These are phyloP conservation scores for Macrosteles quadrilineatus DNA, from an alignment of 1,140 invertebrate species.

Conservation along the genomic window DNA sequence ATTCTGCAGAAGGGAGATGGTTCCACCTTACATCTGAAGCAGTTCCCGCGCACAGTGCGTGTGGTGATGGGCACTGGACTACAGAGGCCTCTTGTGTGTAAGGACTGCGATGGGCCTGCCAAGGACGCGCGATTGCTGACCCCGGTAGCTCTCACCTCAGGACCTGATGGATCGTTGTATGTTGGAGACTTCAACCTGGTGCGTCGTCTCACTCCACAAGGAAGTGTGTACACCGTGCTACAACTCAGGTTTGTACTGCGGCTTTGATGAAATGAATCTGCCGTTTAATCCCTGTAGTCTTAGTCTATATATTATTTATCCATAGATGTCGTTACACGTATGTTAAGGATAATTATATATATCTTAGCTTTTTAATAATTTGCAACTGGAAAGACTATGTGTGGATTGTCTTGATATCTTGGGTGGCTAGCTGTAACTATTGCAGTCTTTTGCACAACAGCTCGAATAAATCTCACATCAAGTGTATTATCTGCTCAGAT, in stretches of 20 bases:
- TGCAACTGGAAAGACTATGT: too few species aligned
- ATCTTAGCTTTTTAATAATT: too few species aligned
- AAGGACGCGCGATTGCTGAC: conserved; percentile 85
- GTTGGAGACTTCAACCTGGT: conserved; percentile 97
- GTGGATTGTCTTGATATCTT: too few species aligned
- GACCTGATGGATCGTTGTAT: conserved; percentile 94
- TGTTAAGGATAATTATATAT: too few species aligned
- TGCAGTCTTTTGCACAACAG: too few species aligned
- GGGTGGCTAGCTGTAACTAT: too few species aligned
- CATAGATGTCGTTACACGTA: too few species aligned
- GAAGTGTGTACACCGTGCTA: conserved; percentile 89
- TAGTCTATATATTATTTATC: too few species aligned
- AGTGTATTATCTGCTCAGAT: too few species aligned
- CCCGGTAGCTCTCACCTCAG: conserved; percentile 89
- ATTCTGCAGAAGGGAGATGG: conserved; percentile 97
- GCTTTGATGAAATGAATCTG: conserved; percentile 46
- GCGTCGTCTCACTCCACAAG: conserved; percentile 87
- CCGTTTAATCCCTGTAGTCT: too few species aligned
- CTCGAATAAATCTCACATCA: too few species aligned
- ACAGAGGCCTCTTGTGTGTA: conserved; percentile 73
- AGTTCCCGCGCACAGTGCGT: conserved; percentile 88
- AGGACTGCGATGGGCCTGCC: conserved; percentile 83
- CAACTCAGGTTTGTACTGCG: conserved; percentile 78
- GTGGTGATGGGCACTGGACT: conserved; percentile 93
- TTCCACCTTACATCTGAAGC: conserved; percentile 88